These are phyloP conservation scores for Crenichthys baileyi DNA, from an alignment of 2,797 vertebrate genomes.

Conservation along the genomic window DNA sequence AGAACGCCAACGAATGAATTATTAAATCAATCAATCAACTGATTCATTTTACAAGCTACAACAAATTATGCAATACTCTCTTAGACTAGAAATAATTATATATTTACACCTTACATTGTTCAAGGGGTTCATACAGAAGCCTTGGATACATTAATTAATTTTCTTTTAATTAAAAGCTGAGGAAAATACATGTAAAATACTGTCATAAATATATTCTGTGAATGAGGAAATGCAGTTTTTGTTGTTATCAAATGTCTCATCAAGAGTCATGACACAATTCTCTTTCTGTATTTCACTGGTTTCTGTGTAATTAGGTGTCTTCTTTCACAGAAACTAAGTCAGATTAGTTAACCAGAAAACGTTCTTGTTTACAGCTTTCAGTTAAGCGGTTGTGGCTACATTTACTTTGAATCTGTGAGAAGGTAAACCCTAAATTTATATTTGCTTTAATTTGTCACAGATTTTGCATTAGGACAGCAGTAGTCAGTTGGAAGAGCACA, in stretches of 20 bases:
- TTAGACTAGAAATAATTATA: not conserved
- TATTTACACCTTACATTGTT: not conserved
- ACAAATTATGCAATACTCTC: not conserved
- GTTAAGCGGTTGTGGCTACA: not conserved
- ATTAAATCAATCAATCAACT: not conserved
- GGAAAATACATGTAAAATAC: too few relatives aligned
- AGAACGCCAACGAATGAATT: not conserved
- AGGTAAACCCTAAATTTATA: too few relatives aligned
- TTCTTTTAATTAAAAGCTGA: too few relatives aligned
- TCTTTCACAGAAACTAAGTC: not conserved
- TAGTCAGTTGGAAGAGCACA: too few relatives aligned
- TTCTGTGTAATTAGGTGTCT: constrained; percentile 1
- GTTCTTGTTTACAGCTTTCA: not conserved
- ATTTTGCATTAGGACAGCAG: too few relatives aligned
- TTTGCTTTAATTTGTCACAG: too few relatives aligned
- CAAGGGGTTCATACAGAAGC: not conserved
- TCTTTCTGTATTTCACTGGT: not conserved
- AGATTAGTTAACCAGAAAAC: not conserved
- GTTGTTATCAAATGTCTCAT: not conserved
- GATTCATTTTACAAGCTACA: not conserved
- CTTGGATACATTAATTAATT: too few relatives aligned
- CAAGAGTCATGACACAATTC: not conserved
- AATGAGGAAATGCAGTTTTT: not conserved
- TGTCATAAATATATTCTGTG: too few relatives aligned
- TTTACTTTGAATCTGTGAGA: not conserved